phyloP scores from a whole-genome alignment of 1,140 invertebrate genomes.

The Meloidogyne floridensis region DNA sequence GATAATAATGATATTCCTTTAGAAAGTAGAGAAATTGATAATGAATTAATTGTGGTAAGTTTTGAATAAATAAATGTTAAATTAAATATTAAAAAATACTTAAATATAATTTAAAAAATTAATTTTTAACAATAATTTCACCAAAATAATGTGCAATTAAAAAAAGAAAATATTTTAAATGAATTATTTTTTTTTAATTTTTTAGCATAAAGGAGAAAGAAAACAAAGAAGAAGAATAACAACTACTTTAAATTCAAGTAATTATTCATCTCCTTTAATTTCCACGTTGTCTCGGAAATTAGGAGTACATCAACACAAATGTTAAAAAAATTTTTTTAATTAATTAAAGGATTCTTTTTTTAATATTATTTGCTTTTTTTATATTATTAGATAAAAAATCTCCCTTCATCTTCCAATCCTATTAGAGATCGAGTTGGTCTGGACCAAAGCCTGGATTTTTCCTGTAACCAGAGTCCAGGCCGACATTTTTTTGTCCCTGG shows the following conservation, averaged over 20 bases:
- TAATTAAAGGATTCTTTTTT: not conserved
- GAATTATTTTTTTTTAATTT: not conserved
- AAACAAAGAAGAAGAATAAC: not conserved
- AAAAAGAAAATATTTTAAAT: too few species aligned
- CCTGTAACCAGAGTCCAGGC: too few species aligned
- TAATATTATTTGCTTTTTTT: not conserved
- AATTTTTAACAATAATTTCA: too few species aligned
- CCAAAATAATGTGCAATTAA: too few species aligned
- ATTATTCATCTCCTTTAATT: not conserved
- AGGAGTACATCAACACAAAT: not conserved
- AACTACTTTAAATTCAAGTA: not conserved
- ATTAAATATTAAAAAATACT: too few species aligned
- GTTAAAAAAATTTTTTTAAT: not conserved
- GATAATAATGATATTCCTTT: not conserved
- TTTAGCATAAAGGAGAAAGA: not conserved
- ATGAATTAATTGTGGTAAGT: slow-evolving; percentile 9
- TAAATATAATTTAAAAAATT: too few species aligned
- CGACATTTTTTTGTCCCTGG: too few species aligned
- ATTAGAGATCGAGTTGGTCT: too few species aligned
- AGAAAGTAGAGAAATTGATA: not conserved
- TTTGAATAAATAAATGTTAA: not conserved
- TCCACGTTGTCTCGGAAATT: not conserved
- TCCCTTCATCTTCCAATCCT: too few species aligned
- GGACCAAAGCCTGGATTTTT: too few species aligned
- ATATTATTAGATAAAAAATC: too few species aligned